Conservation (phyloP, 1,140 invertebrate genomes). For the Globodera rostochiensis region DNA sequence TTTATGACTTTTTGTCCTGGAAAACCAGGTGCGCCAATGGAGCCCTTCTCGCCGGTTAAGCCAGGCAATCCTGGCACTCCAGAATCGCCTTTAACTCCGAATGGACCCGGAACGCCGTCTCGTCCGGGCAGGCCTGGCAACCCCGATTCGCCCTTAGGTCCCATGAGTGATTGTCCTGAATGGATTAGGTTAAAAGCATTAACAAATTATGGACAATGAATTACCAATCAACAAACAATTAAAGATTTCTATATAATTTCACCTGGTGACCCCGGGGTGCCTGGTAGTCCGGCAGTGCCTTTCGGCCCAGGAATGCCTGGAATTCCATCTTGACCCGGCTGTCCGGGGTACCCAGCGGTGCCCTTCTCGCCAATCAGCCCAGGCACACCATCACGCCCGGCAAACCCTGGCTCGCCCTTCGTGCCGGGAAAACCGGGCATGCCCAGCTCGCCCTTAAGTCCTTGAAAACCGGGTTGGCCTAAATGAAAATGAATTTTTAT, state of each 20-base stretch:
- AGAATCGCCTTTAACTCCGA: constrained; percentile 47
- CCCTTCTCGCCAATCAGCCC: constrained; percentile 62
- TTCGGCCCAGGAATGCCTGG: constrained; percentile 66
- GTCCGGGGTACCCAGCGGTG: constrained; percentile 56
- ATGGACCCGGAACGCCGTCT: constrained; percentile 49
- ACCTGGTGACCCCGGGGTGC: constrained; percentile 67
- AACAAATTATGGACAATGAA: neutral
- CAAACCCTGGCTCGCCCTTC: constrained; percentile 42
- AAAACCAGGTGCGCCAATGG: constrained; percentile 61
- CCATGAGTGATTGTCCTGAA: constrained; percentile 43
- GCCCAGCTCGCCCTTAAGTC: constrained; percentile 65
- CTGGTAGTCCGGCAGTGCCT: constrained; percentile 52
- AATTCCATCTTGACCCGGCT: constrained; percentile 66
- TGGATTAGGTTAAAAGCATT: constrained; percentile 5
- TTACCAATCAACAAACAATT: constrained; percentile 68
- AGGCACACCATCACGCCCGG: constrained; percentile 44
- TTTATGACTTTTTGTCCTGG: constrained; percentile 56
- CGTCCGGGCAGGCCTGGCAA: constrained; percentile 59
- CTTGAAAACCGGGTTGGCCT: constrained; percentile 57
- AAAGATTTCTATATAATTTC: constrained; percentile 35
- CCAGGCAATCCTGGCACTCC: constrained; percentile 61
- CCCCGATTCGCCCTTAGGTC: constrained; percentile 57
- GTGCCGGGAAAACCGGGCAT: constrained; percentile 66
- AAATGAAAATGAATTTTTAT: constrained; percentile 24
- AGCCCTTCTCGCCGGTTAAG: constrained; percentile 56